Evolutionary conservation across 2,888 invertebrate species (phyloP), one percentile per base, ranked within the genome.

Genomic region (Andrena marginata): DNA sequence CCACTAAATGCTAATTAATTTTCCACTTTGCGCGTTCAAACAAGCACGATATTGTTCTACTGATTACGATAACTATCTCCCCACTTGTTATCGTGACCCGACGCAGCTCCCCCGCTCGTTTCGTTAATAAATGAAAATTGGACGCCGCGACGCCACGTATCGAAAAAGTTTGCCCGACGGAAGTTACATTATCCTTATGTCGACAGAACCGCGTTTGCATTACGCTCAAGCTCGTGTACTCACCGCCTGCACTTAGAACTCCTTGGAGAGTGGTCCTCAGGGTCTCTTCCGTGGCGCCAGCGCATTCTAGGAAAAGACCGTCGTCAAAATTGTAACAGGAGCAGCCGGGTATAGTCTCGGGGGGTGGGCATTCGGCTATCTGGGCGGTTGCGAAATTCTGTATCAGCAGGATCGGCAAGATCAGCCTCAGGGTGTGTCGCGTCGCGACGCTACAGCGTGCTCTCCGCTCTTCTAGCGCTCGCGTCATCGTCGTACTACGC

Each of bases 321-420:
- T 98, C 98, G 94, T 98, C 98, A 94, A 98, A 97, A 94, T 97
- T 97, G 95, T 98, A 98, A 94, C 98, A 98, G 1, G 98, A 97
- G 94, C 98, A 98, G 87, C 97, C 97, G 63, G 97, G 97, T 73
- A 92, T 93, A 31, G 89, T 89, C 78, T 93, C 93, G 35, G 92
- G 89, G 8, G 92, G 90, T 23, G 93, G 93, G 80, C 94, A 94
- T 84, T 94, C 93, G 63, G 91, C 91, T 33, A 90, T 87, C 71
- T 93, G 92, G 16, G 90, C 90, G 10, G 77, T 70, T 31, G 85
- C 78, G 70, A 89, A 88, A 76, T 87, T 85, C 33, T 88, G 84
- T 69, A 87, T 80, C 65, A 89, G 68, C 65, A 89, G 80, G 29
- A 89, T 72, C 51, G 90, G 85, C 42, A 92, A 75, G 63, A 91